Percentiles rank a stretch among this genome's conserved stretches.
phyloP scores from a whole-genome alignment of 2,888 invertebrate species.

The Pterostichus madidus region DNA sequence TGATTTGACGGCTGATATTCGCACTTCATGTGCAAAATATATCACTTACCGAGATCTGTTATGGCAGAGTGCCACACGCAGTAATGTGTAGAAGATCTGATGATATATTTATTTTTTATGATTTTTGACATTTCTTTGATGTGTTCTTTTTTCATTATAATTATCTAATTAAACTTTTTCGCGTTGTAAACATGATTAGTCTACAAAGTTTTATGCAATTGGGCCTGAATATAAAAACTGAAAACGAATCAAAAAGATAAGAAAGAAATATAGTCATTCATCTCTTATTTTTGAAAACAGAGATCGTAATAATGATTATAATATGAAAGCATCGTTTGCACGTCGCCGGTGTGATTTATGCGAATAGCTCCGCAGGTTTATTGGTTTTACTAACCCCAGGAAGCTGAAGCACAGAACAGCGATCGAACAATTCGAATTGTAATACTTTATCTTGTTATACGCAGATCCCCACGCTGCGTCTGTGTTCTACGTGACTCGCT shows the following conservation, averaged over 20 bases:
- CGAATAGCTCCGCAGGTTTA: constrained; percentile 3
- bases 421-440: constrained; percentile 29
- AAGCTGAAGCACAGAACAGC: not conserved
- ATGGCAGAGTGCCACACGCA: too few relatives aligned
- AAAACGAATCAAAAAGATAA: not conserved
- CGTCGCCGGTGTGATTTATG: not conserved
- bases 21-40: too few relatives aligned
- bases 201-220: too few relatives aligned
- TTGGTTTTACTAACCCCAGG: constrained; percentile 13
- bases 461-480: not conserved
- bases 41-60: too few relatives aligned
- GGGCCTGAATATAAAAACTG: not conserved
- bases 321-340: not conserved
- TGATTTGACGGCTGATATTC: too few relatives aligned
- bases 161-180: too few relatives aligned
- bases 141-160: too few relatives aligned
- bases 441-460: constrained; percentile 40
- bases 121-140: too few relatives aligned
- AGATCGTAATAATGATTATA: not conserved
- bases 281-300: not conserved
- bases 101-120: too few relatives aligned
- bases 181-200: too few relatives aligned
- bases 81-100: too few relatives aligned
- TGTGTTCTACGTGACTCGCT: constrained; percentile 1
- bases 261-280: too few relatives aligned